Evolutionary conservation across 2,888 invertebrate species (phyloP).

Genomic region (Agriopis marginaria): DNA sequence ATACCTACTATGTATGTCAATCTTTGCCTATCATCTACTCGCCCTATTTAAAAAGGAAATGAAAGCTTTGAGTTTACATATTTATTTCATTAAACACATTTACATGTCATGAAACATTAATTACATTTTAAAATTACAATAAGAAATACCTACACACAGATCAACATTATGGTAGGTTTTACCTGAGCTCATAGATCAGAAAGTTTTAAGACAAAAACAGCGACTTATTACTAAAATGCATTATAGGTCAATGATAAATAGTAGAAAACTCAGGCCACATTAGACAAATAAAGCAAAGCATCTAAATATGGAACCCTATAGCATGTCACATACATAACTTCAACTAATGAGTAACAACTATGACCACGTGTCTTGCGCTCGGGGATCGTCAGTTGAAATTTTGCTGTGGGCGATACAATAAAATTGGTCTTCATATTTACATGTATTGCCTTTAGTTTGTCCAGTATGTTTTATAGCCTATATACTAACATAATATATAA

Average conservation of each 20-base stretch:
- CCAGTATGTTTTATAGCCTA: neutral
- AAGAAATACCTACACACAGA: constrained; percentile 64
- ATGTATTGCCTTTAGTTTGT: neutral
- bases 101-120: constrained; percentile 64
- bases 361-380: too few relatives aligned
- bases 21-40: neutral
- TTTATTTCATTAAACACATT: constrained; percentile 62
- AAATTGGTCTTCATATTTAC: neutral
- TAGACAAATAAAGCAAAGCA: neutral
- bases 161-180: constrained; percentile 64
- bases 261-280: constrained; percentile 21
- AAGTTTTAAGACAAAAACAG: constrained; percentile 42
- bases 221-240: constrained; percentile 37
- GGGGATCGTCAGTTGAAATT: neutral
- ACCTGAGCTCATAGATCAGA: constrained; percentile 49
- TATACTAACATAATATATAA: constrained; percentile 4
- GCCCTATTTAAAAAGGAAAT: constrained; percentile 9
- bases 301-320: neutral
- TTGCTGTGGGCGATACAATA: neutral
- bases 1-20: too few relatives aligned
- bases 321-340: too few relatives aligned
- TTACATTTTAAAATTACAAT: constrained; percentile 35
- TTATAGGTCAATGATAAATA: constrained; percentile 28
- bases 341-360: too few relatives aligned
- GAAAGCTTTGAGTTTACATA: constrained; percentile 53